Percentiles rank a stretch among this genome's conserved stretches.
These are phyloP conservation scores for Sarcophaga variegata DNA, from an alignment of 2,888 invertebrate species.

Conservation along the genomic window DNA sequence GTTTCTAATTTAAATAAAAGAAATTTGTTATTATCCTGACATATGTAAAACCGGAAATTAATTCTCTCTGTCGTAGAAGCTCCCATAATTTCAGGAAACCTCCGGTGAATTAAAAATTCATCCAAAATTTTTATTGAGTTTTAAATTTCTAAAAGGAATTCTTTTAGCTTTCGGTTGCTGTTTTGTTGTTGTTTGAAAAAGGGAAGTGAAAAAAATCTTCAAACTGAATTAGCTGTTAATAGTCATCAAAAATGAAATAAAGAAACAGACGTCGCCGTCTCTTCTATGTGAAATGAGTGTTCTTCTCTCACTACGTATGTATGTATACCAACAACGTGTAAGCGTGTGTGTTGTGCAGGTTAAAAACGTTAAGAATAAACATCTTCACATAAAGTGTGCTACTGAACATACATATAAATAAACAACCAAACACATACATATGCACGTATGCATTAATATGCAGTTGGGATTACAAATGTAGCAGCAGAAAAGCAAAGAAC, in stretches of 20 bases:
- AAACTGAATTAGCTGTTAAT: constrained; percentile 54
- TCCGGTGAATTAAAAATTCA: constrained; percentile 12
- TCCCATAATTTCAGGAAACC: not conserved
- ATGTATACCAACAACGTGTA: not conserved
- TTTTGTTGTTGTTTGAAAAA: not conserved
- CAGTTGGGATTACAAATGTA: not conserved
- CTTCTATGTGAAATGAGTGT: constrained; percentile 32
- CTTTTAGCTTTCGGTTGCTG: not conserved
- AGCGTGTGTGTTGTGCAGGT: not conserved
- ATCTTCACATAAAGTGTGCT: constrained; percentile 35
- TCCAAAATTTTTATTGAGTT: not conserved
- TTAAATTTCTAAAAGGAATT: not conserved
- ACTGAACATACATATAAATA: constrained; percentile 31
- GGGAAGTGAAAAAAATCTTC: constrained; percentile 1
- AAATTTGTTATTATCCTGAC: no score
- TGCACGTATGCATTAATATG: not conserved
- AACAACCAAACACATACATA: constrained; percentile 28
- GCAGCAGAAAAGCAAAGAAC: not conserved
- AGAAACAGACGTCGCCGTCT: not conserved
- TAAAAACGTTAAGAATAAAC: constrained; percentile 33
- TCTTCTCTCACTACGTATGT: not conserved
- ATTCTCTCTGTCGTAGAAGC: not conserved
- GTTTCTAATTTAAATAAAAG: no score
- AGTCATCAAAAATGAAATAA: constrained; percentile 3
- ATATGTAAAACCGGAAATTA: not conserved